Evolutionary conservation across 2,888 invertebrate genomes (phyloP), one percentile per base, ranked within the genome.

Genomic region (Drosophila neotestacea): DNA sequence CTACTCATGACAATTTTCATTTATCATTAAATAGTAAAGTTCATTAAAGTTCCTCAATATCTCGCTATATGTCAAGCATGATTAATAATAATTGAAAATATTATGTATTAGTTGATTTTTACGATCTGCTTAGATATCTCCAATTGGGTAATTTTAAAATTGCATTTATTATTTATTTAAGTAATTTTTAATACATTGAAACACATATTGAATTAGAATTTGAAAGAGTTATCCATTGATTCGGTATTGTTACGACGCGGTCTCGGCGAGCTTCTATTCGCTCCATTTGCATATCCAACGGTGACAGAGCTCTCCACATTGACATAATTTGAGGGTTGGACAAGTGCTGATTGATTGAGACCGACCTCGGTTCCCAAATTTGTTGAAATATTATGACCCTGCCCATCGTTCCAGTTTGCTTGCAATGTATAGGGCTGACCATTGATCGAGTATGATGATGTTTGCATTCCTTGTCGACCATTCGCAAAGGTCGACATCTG

Each of bases 381-480:
- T 22, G 70, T 27, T 4, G 59, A 46, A 0, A 60, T 22, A n/a
- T 70, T 63, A 5, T 46, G 7, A 4, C 58, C 71, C 10, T 71
- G 71, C 0, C 71, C 71, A n/a, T 55, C 34, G 30, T 39, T 36
- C 55, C 50, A 71, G 22, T 50, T 28, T 2, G 64, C 30, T 22
- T 63, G 56, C 34, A 61, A 52, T 16, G 36, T 36, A 22, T 73
- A 42, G 11, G 72, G 68, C 1, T 41, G 61, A 6, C 62, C 62
- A 16, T 74, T 73, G 38, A 59, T 54, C 30, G 69, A 38, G 34
- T 69, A 69, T n/a, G 58, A 59, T 7, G 63, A 10, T 7, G 34
- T 51, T 51, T 73, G 74, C 36, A 50, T 59, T 41, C 39, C 58
- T 3, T 64, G 64, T 6, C 54, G 46, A 7, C 64, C 71, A 52